Base-by-base conservation (phyloP, 2,113 vertebrate species). In the Pachyramphus minor region DNA sequence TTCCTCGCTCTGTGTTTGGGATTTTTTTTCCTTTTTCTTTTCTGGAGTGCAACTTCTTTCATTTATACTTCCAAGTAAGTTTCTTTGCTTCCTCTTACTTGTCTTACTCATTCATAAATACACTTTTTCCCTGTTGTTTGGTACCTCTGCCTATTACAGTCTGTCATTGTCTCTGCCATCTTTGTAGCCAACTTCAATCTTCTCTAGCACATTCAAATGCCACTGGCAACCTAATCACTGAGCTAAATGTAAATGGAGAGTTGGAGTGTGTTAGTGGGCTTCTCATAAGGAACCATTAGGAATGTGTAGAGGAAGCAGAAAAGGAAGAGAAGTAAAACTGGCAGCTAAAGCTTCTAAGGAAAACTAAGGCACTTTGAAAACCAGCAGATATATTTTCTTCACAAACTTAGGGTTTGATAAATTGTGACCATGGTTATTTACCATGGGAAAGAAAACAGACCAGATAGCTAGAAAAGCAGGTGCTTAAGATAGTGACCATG, bases 81-180 rank as follows among this genome's bases (percentile, higher is more conserved):
- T 93, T 82, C 14, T 74, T 58, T 82, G 28, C 44, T 69, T 72
- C 14, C 15, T 72, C 9, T 45, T 60, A 62, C 22, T 39, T 39
- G 11, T 55, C 8, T 27, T 50, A 20, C 0, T 75, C 28, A 17
- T 1, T 45, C 39, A 59, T n/a, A 49, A n/a, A 17, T 2, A 25
- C 3, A 17, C 14, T 72, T 31, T 31, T 4, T 31, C 21, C 3
- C 42, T 12, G 22, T 5, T 18, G 35, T 62, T 41, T 67, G 39
- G 20, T 37, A 49, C 20, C 5, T 82, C 59, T 55, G n/a, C 9
- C 35, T 84, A 14, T 31, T 69, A 31, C 13, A 64, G 7, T 56
- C 47, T 60, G 16, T 30, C n/a, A 19, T 23, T 21, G 13, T 44
- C 39, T 69, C 58, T 28, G 23, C 7, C 41, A n/a, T 87, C 30